Conservation (phyloP, 2,113 vertebrate species). For the Xiphorhynchus elegans region DNA sequence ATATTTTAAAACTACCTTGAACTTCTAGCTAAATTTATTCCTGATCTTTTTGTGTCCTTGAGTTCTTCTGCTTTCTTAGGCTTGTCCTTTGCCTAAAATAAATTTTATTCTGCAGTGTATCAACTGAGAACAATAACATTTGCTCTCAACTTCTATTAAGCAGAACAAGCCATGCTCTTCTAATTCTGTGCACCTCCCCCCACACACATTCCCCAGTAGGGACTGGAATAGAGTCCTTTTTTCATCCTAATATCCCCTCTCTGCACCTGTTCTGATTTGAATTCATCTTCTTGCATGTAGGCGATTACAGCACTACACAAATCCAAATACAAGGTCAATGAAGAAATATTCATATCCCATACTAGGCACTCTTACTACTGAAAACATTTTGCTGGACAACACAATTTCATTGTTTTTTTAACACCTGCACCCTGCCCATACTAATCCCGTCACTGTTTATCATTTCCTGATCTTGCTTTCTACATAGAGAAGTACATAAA, state of each 20-base stretch:
- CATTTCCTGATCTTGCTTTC: neutral
- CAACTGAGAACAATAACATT: neutral
- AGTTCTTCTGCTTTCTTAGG: neutral
- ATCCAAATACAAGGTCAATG: neutral
- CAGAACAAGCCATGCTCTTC: neutral
- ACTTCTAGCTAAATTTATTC: conserved; percentile 4
- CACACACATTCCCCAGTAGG: neutral
- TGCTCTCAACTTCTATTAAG: neutral
- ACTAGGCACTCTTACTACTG: neutral
- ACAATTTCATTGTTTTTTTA: neutral
- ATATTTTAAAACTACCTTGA: conserved; percentile 27
- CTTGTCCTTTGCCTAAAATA: conserved; percentile 7
- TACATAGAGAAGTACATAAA: neutral
- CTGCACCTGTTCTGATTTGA: neutral
- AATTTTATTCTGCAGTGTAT: neutral
- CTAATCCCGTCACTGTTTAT: neutral
- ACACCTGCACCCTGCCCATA: neutral
- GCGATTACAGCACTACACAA: neutral
- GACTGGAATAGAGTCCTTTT: neutral
- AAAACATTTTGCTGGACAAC: neutral
- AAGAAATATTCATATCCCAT: neutral
- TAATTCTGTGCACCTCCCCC: neutral
- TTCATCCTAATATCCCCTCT: neutral
- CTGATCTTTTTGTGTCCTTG: neutral
- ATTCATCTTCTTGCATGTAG: neutral